phyloP scores from a whole-genome alignment of 2,797 vertebrate species.

The Octomys mimax region DNA sequence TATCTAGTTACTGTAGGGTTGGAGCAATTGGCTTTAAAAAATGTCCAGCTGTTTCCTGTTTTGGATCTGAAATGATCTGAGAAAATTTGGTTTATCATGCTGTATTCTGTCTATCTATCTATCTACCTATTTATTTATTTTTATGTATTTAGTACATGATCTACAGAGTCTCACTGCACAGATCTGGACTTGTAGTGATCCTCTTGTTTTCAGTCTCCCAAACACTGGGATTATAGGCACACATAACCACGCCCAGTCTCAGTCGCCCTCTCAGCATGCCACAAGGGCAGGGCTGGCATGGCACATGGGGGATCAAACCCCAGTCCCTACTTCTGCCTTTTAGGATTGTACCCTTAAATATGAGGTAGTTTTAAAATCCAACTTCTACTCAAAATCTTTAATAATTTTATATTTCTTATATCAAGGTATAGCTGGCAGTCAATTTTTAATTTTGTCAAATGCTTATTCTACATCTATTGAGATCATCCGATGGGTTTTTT shows the following conservation, averaged over 20 bases:
- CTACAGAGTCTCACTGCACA: too few species aligned
- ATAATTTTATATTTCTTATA: neutral
- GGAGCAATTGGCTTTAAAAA: neutral
- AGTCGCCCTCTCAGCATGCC: too few species aligned
- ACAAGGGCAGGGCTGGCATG: too few species aligned
- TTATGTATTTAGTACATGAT: too few species aligned
- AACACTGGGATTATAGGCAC: too few species aligned
- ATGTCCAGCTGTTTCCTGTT: conserved; percentile 19
- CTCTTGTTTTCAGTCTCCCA: too few species aligned
- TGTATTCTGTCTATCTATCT: neutral
- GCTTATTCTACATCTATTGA: neutral
- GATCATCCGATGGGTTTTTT: neutral
- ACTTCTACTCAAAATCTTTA: neutral
- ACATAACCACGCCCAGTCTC: too few species aligned
- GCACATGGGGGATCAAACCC: too few species aligned
- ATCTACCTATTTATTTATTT: too few species aligned
- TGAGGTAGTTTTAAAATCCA: neutral
- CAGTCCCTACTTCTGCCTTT: neutral
- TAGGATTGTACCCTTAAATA: neutral
- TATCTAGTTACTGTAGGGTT: neutral
- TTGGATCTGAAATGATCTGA: neutral
- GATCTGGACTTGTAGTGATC: too few species aligned
- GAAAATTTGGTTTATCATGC: neutral
- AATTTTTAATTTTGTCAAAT: neutral
- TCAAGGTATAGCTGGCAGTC: neutral